These are phyloP conservation scores for Mycetomoellerius zeteki DNA, from an alignment of 1,140 invertebrate genomes.

Conservation along the genomic window DNA sequence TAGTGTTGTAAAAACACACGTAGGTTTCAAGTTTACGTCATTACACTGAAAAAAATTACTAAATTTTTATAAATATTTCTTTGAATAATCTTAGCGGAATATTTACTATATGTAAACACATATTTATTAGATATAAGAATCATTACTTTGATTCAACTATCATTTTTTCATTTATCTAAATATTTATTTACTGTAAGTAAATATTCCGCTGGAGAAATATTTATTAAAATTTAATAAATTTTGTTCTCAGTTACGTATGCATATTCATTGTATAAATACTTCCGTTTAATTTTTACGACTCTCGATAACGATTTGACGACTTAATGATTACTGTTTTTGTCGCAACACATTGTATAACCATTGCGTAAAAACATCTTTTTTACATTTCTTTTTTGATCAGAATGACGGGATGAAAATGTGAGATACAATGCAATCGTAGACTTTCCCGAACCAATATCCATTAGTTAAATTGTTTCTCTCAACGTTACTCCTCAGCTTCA, in stretches of 20 bases:
- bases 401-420: not conserved
- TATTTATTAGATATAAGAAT: no score
- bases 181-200: no score
- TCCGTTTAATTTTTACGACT: not conserved
- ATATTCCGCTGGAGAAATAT: no score
- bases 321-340: not conserved
- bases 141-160: no score
- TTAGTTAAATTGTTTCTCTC: constrained; percentile 85
- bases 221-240: no score
- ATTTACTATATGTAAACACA: no score
- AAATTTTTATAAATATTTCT: no score
- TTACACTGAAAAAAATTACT: not conserved
- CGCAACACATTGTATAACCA: not conserved
- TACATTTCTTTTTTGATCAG: not conserved
- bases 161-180: no score
- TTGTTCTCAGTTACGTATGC: no score
- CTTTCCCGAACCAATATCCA: constrained; percentile 81
- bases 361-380: not conserved
- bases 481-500: constrained; percentile 70
- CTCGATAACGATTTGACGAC: not conserved
- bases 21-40: constrained; percentile 8
- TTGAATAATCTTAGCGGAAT: no score
- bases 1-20: not conserved
- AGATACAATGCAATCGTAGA: constrained; percentile 57
- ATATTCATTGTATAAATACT: not conserved